Evolutionary conservation across 2,113 vertebrate genomes (phyloP), one percentile per base, ranked within the genome.

Genomic region (Plecotus auritus): DNA sequence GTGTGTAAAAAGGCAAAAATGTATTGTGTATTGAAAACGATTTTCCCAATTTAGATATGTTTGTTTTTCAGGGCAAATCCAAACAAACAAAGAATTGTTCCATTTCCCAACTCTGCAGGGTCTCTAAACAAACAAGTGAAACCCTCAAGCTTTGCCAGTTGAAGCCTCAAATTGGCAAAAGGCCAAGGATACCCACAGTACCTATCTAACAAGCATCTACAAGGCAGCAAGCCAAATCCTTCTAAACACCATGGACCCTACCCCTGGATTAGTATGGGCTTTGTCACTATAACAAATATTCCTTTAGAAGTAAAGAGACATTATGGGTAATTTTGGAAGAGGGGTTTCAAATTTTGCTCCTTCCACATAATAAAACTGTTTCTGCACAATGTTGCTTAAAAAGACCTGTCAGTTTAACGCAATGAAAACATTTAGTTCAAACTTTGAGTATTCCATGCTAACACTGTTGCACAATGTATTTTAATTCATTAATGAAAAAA

Each of bases 351-450:
- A 86, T 54, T 78, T 35, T 80, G 37, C 23, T 78, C 49, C 30
- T 81, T 90, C 49, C n/a, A 77, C 10, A 13, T 26, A 85, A 90
- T 35, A 72, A 49, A 92, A 84, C 10, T 64, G 35, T 78, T 93
- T 67, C 61, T 70, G 67, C 9, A 76, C 7, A 30, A 35, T 42
- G 8, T 13, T 45, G 54, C 49, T 84, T 67, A 54, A 66, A 95
- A 69, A 95, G 32, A 67, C 28, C 72, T 69, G 32, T 54, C 32
- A 40, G 16, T 59, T 74, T 26, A 74, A 88, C 28, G 12, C 83
- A 94, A 92, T n/a, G n/a, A 85, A 87, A 77, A 80, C 26, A 87
- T 59, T 22, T 59, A 32, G 10, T 35, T 94, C 88, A 67, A 91
- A 51, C 42, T 85, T 51, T 20, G 9, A 78, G 26, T 37, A 56